Evolutionary conservation across 1,140 invertebrate genomes (phyloP).

Genomic region (Aphaenogaster rudis): DNA sequence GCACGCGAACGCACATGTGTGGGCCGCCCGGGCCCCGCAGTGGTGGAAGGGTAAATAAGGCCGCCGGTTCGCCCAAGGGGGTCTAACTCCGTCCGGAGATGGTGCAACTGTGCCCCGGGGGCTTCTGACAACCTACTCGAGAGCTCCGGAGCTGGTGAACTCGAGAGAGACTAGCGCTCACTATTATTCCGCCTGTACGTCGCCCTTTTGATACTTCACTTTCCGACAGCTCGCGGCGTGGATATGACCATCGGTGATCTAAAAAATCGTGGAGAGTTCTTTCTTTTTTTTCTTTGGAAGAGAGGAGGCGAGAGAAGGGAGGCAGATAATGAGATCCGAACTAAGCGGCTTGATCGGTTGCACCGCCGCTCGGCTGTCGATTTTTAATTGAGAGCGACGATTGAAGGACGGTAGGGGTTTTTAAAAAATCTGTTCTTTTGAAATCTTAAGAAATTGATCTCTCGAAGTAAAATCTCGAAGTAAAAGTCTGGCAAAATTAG

Average conservation of each 20-base stretch:
- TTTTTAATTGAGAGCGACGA: constrained; percentile 16
- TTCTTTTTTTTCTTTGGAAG: background rate
- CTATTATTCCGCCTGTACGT: constrained; percentile 67
- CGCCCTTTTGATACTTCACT: constrained; percentile 69
- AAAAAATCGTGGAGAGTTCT: constrained; percentile 1
- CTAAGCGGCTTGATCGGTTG: background rate
- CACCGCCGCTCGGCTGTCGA: background rate
- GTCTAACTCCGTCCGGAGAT: constrained; percentile 82
- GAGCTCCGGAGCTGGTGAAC: constrained; percentile 60
- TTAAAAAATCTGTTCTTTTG: background rate
- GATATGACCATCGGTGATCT: constrained; percentile 41
- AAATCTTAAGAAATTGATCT: background rate
- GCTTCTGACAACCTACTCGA: constrained; percentile 84
- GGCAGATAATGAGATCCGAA: background rate
- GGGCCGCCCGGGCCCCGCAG: constrained; percentile 36
- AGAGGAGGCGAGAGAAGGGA: background rate
- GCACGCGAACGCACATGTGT: constrained; percentile 4
- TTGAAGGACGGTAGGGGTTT: background rate
- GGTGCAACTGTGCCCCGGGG: constrained; percentile 85
- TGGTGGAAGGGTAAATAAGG: constrained; percentile 85
- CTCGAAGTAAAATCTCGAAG: background rate
- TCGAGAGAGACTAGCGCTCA: constrained; percentile 66
- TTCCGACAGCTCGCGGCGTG: constrained; percentile 65
- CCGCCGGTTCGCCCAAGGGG: constrained; percentile 86
- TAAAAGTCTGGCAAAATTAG: background rate